Conservation (phyloP, 2,113 vertebrate species). For the Gobio gobio region DNA sequence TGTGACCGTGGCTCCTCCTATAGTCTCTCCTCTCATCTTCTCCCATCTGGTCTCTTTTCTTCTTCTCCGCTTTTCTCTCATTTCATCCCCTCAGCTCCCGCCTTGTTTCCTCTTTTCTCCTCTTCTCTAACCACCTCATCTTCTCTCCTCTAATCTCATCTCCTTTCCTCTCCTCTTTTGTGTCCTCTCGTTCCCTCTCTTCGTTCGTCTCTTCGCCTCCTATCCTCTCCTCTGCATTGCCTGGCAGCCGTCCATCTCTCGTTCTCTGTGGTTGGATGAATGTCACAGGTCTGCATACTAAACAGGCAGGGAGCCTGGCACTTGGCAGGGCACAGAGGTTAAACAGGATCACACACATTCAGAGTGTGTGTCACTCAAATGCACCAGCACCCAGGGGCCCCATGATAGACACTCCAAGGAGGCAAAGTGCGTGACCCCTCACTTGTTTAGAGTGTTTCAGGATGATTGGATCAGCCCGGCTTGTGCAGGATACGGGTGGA, state of each 20-base stretch:
- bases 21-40: background rate
- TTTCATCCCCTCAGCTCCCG: background rate
- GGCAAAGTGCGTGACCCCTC: constrained; percentile 56
- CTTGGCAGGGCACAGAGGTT: constrained; percentile 61
- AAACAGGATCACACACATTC: constrained; percentile 66
- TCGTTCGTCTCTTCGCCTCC: background rate
- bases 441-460: constrained; percentile 64
- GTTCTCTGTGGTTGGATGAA: background rate
- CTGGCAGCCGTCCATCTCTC: constrained; percentile 20
- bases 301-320: constrained; percentile 64
- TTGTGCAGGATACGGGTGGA: constrained; percentile 47
- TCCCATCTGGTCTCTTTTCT: background rate
- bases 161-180: background rate
- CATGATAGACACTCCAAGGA: constrained; percentile 54
- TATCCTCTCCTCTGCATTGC: background rate
- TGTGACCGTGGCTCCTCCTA: background rate
- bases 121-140: background rate
- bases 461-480: constrained; percentile 68
- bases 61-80: background rate
- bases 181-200: background rate
- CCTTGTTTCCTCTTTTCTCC: background rate
- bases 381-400: constrained; percentile 31
- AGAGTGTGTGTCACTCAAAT: constrained; percentile 39
- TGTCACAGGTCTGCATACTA: constrained; percentile 61
- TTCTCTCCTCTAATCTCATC: background rate